A percentile compares a stretch with the other conserved stretches of the same genome.
phyloP scores from a whole-genome alignment of 2,888 invertebrate species.

The Rhagonycha lutea region DNA sequence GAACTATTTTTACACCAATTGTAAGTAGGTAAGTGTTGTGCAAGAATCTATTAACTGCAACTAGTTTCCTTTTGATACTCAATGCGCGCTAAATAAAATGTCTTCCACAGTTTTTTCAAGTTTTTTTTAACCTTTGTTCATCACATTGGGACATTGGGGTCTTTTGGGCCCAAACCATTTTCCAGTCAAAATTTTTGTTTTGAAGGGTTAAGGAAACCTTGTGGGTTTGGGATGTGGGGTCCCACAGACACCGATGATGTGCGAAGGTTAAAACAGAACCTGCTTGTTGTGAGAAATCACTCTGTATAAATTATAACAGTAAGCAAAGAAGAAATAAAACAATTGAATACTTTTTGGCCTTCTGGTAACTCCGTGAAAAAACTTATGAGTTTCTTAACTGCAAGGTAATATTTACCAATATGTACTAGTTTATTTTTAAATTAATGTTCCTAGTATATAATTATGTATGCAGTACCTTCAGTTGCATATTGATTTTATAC shows the following conservation, averaged over 20 bases:
- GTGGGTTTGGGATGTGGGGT: too few relatives aligned
- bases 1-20: constrained; percentile 12
- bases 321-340: too few relatives aligned
- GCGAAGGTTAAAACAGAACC: too few relatives aligned
- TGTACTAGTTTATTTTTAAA: neutral
- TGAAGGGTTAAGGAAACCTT: too few relatives aligned
- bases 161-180: too few relatives aligned
- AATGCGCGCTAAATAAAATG: neutral
- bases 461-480: neutral
- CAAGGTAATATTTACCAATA: neutral
- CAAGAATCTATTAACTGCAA: constrained; percentile 14
- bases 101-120: neutral
- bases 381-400: too few relatives aligned
- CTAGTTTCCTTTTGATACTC: neutral
- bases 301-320: neutral
- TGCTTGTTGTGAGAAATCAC: neutral
- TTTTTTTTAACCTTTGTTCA: too few relatives aligned
- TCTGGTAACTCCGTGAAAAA: too few relatives aligned
- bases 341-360: too few relatives aligned
- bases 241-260: too few relatives aligned
- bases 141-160: too few relatives aligned
- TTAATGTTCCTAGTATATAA: neutral
- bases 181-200: too few relatives aligned
- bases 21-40: neutral
- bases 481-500: neutral